Base-by-base conservation (phyloP, 2,797 vertebrate species). In the Pipistrellus pipistrellus region DNA sequence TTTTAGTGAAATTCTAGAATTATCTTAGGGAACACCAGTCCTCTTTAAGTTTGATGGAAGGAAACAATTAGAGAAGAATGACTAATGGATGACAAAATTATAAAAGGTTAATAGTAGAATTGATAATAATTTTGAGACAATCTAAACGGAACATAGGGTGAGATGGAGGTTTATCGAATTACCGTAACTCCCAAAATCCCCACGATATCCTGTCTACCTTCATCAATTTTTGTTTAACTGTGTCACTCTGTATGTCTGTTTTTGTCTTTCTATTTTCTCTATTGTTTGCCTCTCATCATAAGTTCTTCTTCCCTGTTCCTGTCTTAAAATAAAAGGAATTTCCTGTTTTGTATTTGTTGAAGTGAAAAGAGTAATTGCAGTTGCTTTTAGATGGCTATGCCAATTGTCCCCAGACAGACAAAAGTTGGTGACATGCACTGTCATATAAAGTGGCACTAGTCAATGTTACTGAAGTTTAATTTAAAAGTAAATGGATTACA, bases 1-100 rank as follows among this genome's bases (percentile, higher is more conserved):
- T 91, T 13, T 53, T 46, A 44, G n/a, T 44, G 21, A 88, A 85
- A 89, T 73, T 93, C 64, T 86, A 89, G 57, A 82, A 72, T 90
- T 76, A 62, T 44, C 41, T 78, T 53, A 57, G 46, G 14, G 7
- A 71, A 62, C 13, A 93, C 0, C 2, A 32, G 9, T 46, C 6
- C 0, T 66, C 57, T 72, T 85, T 46, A 66, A 75, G 17, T 72
- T 23, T 78, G 62, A 80, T 77, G 20, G 41, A 51, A 55, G 46
- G 68, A 14, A 87, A 46, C 35, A 88, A 17, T 11, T 44, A 88
- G 27, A 57, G 18, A 86, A 32, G 20, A 66, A 46, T 14, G 4
- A 81, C 4, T 6, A 89, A 13, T 17, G 8, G 89, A 44, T 80
- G 72, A 32, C 4, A 51, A 64, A 14, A 46, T 48, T 55, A 46